phyloP scores from a whole-genome alignment of 2,113 vertebrate genomes.

The Rhinolophus ferrumequinum region DNA sequence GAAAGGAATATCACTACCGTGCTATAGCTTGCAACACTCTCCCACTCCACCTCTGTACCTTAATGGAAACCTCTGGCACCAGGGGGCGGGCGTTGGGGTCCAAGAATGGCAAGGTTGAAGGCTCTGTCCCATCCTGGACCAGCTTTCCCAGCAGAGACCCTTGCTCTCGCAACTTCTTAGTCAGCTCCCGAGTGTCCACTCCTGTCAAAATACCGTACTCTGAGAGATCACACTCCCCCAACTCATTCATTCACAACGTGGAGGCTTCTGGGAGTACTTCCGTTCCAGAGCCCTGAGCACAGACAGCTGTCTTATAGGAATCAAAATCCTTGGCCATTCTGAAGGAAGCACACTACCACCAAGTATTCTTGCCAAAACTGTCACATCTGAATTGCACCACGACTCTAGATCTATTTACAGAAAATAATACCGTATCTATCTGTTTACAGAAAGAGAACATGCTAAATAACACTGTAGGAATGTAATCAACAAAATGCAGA shows the following conservation, averaged over 20 bases:
- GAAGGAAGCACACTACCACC: neutral
- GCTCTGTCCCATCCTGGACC: slow-evolving; percentile 87
- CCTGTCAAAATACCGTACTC: slow-evolving; percentile 81
- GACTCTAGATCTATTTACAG: slow-evolving; percentile 8
- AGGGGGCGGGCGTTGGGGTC: slow-evolving; percentile 91
- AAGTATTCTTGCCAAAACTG: neutral
- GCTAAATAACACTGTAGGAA: neutral
- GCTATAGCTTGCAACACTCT: neutral
- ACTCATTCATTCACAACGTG: neutral
- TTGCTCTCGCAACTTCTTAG: slow-evolving; percentile 95
- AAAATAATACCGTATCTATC: neutral
- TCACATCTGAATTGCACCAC: neutral
- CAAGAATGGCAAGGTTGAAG: slow-evolving; percentile 86
- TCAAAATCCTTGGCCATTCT: neutral
- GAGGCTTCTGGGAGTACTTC: neutral
- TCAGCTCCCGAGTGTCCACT: slow-evolving; percentile 93
- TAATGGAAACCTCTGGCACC: slow-evolving; percentile 94
- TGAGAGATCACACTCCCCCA: neutral
- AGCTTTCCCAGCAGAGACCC: slow-evolving; percentile 95
- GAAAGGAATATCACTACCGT: neutral
- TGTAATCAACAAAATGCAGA: neutral
- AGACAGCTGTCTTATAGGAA: neutral
- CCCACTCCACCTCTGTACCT: slow-evolving; percentile 84
- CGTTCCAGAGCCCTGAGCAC: neutral
- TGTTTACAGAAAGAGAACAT: neutral